phyloP scores from a whole-genome alignment of 2,113 vertebrate species.

The Tyto alba region DNA sequence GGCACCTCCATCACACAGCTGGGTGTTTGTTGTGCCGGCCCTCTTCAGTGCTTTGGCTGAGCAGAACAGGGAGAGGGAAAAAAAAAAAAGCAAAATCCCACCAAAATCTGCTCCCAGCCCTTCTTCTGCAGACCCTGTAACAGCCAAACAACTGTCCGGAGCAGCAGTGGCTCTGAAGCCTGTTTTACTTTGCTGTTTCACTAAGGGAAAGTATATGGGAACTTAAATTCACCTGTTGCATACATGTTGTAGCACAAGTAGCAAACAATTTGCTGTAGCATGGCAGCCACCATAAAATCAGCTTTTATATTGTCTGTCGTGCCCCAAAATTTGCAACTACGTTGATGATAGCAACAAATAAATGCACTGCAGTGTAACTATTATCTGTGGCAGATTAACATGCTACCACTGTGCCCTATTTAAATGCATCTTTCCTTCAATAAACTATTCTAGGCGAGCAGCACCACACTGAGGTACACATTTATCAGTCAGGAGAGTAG shows the following conservation, averaged over 20 bases:
- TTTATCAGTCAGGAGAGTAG: slow-evolving; percentile 46
- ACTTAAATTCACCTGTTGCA: slow-evolving; percentile 33
- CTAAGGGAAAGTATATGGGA: background rate
- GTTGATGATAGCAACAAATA: slow-evolving; percentile 44
- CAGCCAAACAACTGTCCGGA: background rate
- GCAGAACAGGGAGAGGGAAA: background rate
- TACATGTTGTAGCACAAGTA: background rate
- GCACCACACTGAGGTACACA: slow-evolving; percentile 49
- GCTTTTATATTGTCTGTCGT: slow-evolving; percentile 23
- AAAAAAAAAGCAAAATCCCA: background rate
- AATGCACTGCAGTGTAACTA: slow-evolving; percentile 56
- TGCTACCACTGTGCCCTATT: slow-evolving; percentile 50
- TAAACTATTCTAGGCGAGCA: slow-evolving; percentile 37
- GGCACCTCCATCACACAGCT: background rate
- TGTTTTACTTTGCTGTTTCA: background rate
- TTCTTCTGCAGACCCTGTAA: background rate
- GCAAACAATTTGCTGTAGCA: slow-evolving; percentile 9
- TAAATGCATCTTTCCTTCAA: slow-evolving; percentile 47
- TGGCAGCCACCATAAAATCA: slow-evolving; percentile 31
- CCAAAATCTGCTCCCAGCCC: background rate
- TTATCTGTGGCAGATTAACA: slow-evolving; percentile 63
- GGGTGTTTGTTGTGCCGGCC: background rate
- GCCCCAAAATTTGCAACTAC: slow-evolving; percentile 35
- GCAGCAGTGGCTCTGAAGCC: background rate
- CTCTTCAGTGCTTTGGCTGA: background rate